phyloP scores from a whole-genome alignment of 2,888 invertebrate genomes.

The Epirrhoe tristata region DNA sequence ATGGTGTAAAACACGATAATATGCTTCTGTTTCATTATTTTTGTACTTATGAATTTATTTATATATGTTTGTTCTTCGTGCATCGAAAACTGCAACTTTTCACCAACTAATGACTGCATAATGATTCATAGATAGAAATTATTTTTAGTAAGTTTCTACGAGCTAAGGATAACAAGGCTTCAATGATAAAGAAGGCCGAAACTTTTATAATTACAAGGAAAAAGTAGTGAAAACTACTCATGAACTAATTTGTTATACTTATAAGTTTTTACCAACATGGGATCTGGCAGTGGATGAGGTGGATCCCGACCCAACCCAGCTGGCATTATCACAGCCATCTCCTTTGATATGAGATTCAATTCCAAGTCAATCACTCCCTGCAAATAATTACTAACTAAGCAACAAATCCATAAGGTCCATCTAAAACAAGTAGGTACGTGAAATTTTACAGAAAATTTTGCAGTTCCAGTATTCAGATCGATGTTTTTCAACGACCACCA shows the following conservation, averaged over 20 bases:
- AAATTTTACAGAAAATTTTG: constrained; percentile 49
- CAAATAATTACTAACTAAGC: constrained; percentile 38
- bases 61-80: no score
- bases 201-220: background rate
- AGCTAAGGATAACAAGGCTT: no score
- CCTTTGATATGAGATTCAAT: constrained; percentile 84
- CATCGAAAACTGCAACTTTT: no score
- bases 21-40: no score
- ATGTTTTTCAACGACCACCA: constrained; percentile 88
- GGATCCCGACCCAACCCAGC: constrained; percentile 88
- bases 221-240: background rate
- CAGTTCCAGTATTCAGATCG: constrained; percentile 47
- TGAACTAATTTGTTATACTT: constrained; percentile 48
- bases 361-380: constrained; percentile 90
- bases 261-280: constrained; percentile 77
- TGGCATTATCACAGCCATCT: constrained; percentile 86
- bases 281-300: constrained; percentile 86
- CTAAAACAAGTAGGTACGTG: background rate
- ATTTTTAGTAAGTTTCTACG: no score
- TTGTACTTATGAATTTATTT: no score
- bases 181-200: no score
- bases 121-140: no score
- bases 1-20: no score
- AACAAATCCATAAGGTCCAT: background rate
- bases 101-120: no score